A percentile compares a stretch with the other conserved stretches of the same genome.
These are phyloP conservation scores for Enteromius thamalakanensis DNA, from an alignment of 2,797 vertebrate genomes.

Conservation along the genomic window DNA sequence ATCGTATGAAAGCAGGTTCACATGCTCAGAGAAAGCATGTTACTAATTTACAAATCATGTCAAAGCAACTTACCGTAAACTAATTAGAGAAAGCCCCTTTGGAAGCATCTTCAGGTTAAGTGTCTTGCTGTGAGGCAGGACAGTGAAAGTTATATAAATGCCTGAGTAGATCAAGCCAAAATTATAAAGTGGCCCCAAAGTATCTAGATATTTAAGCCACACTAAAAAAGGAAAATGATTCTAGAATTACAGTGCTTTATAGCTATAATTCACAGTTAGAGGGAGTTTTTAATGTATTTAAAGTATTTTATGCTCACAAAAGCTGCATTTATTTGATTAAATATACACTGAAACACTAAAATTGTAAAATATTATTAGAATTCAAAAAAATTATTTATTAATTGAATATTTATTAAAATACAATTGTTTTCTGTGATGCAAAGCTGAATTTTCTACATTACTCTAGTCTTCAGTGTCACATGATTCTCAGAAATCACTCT, in stretches of 20 bases:
- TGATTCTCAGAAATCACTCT: not conserved
- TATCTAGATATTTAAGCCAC: not conserved
- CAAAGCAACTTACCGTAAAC: not conserved
- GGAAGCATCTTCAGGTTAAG: not conserved
- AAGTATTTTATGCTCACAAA: not conserved
- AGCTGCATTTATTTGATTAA: not conserved
- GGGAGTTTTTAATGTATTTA: not conserved
- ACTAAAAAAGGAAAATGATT: not conserved
- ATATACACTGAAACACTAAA: not conserved
- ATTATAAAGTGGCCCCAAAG: not conserved
- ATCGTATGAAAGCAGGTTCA: not conserved
- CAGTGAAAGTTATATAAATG: not conserved
- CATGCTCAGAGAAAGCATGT: not conserved
- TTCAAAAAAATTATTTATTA: not conserved
- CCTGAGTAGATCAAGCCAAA: not conserved
- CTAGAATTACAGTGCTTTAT: not conserved
- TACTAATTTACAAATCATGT: not conserved
- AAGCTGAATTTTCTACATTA: not conserved
- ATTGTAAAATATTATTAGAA: not conserved
- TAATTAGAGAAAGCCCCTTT: not conserved
- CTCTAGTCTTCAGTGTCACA: not conserved
- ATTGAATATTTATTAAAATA: not conserved
- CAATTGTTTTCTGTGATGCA: not conserved
- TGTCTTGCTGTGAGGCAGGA: not conserved
- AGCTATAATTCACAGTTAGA: not conserved